Base-by-base conservation (phyloP, 2,888 invertebrate genomes). In the Masnerella sp. region DNA sequence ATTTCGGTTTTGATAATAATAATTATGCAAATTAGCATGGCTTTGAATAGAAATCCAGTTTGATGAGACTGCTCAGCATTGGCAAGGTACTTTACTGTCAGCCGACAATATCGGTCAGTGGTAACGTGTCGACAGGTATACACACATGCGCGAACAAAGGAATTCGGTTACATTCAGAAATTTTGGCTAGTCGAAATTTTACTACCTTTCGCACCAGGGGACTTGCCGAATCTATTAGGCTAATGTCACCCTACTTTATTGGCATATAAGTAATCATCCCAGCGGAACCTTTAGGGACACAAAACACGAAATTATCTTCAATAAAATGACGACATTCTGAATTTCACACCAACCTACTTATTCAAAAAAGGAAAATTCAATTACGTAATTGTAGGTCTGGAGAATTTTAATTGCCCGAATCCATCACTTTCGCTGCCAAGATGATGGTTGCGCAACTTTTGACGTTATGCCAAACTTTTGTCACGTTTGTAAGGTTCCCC, bases 171-270 rank as follows among this genome's bases (percentile, higher is more conserved):
- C 58, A 58, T 11, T 56, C 25, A 18, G 51, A 43, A 47, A 58
- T 58, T 42, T 38, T 30, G 22, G 22, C 56, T 56, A n/a, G 25
- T 56, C 43, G 34, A 38, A 64, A 45, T 52, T 15, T 51, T 12
- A 7, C 20, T 45, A 36, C 36, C 52, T 36, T 36, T 65, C 49
- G 20, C 58, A 22, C 40, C 42, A 11, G 49, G 58, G 42, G 58
- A 28, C 32, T 32, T 17, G 15, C 38, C 38, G 47, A 15, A 43
- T 54, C 5, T 47, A 43, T 65, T 47, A 45, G 15, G 5, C 22
- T 62, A 47, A 65, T 42, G 49, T 34, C 32, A 58, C 67, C 67
- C 67, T 67, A 45, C 28, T 43, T 52, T 67, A 58, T 38, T 56
- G 45, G 36, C 25, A 65, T 56, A 54, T 28, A n/a, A 28, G 36